Percentiles rank a stretch among this genome's conserved stretches.
Evolutionary conservation across 2,888 invertebrate species (phyloP).

Genomic region (Eupithecia subumbrata): DNA sequence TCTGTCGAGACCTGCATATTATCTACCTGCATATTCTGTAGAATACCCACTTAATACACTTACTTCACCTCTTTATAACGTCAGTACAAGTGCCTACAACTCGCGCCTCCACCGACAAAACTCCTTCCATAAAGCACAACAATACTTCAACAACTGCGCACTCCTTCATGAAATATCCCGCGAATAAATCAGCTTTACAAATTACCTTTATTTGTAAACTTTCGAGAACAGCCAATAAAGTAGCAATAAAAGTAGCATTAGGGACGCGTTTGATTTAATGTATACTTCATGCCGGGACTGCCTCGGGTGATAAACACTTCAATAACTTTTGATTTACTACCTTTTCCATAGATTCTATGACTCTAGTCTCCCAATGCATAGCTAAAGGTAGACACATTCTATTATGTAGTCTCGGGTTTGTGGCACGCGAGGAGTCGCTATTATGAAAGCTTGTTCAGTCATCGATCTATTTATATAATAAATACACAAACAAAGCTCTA

Average conservation of each 20-base stretch:
- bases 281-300: neutral
- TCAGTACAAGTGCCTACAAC: neutral
- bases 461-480: no score
- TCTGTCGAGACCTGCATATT: no score
- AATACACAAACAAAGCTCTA: no score
- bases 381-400: neutral
- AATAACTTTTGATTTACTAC: neutral
- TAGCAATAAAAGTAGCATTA: slow-evolving; percentile 33
- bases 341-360: neutral
- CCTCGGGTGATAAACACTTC: neutral
- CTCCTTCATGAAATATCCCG: slow-evolving; percentile 19
- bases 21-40: no score
- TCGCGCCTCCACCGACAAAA: neutral
- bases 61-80: neutral
- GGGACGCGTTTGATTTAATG: slow-evolving; percentile 1
- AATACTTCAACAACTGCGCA: neutral
- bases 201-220: slow-evolving; percentile 34
- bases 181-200: slow-evolving; percentile 23
- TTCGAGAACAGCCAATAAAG: slow-evolving; percentile 32
- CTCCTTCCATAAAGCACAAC: neutral
- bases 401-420: neutral
- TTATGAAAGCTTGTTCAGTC: no score
- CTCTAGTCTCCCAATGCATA: neutral
- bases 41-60: no score
- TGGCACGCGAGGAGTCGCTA: no score